Evolutionary conservation across 2,113 vertebrate genomes (phyloP), one percentile per base, ranked within the genome.

Genomic region (Cathartes aura): DNA sequence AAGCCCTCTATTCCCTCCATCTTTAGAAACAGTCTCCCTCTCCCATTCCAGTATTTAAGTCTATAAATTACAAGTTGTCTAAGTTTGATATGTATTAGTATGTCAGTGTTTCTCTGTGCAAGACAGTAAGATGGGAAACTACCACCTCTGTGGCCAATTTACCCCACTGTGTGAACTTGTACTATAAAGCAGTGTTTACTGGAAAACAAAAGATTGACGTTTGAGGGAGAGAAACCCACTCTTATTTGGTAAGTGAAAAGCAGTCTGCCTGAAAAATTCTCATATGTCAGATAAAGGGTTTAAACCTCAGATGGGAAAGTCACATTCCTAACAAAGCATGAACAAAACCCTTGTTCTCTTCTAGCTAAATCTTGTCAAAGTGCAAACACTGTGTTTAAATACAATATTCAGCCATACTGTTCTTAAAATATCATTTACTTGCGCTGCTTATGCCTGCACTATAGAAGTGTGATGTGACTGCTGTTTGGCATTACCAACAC

Each of bases 371-470:
- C 96, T 95, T 90, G 95, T 98, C 95, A 79, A 96, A 98, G 92
- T 98, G 96, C 96, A 97, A 97, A 96, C 96, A 97, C 97, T 95
- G 82, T 98, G 94, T 98, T 97, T 97, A 97, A 97, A 98, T 91
- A 97, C 97, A 96, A 96, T 97, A 98, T 94, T 93, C 97, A 98
- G 97, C 97, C 96, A 98, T 97, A 97, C 94, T 96, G 96, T 97
- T 98, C 96, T 97, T 92, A 96, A 97, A 96, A 94, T 83, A 96
- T 92, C 93, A 96, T 91, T 95, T 96, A 98, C 87, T 98, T 98
- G 97, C 94, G 95, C 97, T 97, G 98, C 98, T 98, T 98, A 96
- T 91, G 97, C 98, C 97, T 98, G 96, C 98, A 97, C 88, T 98
- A 93, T 95, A 97, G 93, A 97, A 97, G 95, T 89, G 95, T 98